These are phyloP conservation scores for Epinotia ramella DNA, from an alignment of 2,888 invertebrate genomes.

Conservation along the genomic window DNA sequence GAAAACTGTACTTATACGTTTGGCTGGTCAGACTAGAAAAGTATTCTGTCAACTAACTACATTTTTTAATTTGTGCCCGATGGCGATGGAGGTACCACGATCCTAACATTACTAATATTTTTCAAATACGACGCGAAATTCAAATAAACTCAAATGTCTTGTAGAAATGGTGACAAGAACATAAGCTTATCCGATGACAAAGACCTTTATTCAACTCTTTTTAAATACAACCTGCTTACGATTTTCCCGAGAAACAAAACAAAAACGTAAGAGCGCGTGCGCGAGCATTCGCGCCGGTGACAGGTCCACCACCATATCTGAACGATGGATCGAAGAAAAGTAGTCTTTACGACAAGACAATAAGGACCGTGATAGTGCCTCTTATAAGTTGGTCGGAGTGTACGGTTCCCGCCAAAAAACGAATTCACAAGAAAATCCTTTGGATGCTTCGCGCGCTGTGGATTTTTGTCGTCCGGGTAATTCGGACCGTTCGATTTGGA, in stretches of 20 bases:
- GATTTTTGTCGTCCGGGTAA: constrained; percentile 66
- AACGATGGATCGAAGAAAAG: not conserved
- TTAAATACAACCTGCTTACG: constrained; percentile 73
- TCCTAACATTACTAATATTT: not conserved
- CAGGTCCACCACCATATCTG: constrained; percentile 12
- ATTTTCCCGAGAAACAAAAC: constrained; percentile 60
- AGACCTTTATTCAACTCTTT: constrained; percentile 47
- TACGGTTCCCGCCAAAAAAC: constrained; percentile 75
- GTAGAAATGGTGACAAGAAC: not conserved
- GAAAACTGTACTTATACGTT: not conserved
- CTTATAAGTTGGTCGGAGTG: constrained; percentile 6
- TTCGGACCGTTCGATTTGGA: constrained; percentile 63
- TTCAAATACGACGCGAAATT: not conserved
- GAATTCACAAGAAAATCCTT: constrained; percentile 49
- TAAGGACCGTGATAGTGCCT: not conserved
- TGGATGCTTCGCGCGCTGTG: constrained; percentile 71
- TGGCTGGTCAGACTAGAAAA: too few relatives aligned
- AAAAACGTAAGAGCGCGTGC: constrained; percentile 71
- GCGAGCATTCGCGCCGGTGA: constrained; percentile 70
- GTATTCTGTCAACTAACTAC: too few relatives aligned
- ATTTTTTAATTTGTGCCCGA: not conserved
- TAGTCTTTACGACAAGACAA: not conserved
- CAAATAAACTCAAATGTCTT: not conserved
- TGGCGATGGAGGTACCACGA: not conserved
- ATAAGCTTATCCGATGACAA: constrained; percentile 21